phyloP scores from a whole-genome alignment of 1,140 invertebrate species.

The Scaptomyza pallida region DNA sequence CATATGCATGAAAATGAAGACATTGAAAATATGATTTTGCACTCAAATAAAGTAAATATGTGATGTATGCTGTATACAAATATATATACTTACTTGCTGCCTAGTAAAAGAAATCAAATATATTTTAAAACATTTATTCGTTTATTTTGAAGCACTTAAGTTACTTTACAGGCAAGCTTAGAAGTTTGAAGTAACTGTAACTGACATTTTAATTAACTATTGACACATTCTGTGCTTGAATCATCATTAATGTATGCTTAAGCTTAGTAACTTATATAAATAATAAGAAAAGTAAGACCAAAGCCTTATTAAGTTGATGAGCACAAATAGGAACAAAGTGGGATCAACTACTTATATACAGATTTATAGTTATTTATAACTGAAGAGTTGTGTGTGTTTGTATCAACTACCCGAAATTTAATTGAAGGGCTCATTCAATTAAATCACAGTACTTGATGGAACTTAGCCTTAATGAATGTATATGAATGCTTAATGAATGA shows the following conservation, averaged over 20 bases:
- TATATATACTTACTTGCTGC: too few species aligned
- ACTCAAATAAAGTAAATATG: neutral
- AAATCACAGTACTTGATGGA: slow-evolving; percentile 67
- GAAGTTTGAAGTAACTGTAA: slow-evolving; percentile 1
- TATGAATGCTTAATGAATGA: neutral
- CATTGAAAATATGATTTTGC: neutral
- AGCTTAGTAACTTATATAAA: neutral
- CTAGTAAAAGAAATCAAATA: neutral
- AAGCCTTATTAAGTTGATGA: slow-evolving; percentile 4
- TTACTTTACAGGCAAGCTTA: slow-evolving; percentile 1
- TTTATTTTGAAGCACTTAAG: slow-evolving; percentile 7
- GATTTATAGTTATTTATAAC: slow-evolving; percentile 15
- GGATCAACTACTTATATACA: slow-evolving; percentile 7
- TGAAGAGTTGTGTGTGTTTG: slow-evolving; percentile 42
- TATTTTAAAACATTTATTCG: slow-evolving; percentile 18
- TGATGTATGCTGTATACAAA: too few species aligned
- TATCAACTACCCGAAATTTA: slow-evolving; percentile 73
- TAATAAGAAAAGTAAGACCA: neutral
- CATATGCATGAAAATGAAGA: neutral
- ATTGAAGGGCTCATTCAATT: slow-evolving; percentile 79
- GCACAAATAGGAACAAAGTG: slow-evolving; percentile 29
- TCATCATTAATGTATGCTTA: neutral
- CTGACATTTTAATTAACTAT: slow-evolving; percentile 1
- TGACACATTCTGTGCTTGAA: slow-evolving; percentile 10
- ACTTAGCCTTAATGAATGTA: slow-evolving; percentile 13